phyloP scores from a whole-genome alignment of 2,113 vertebrate species.

The Pteropus alecto region DNA sequence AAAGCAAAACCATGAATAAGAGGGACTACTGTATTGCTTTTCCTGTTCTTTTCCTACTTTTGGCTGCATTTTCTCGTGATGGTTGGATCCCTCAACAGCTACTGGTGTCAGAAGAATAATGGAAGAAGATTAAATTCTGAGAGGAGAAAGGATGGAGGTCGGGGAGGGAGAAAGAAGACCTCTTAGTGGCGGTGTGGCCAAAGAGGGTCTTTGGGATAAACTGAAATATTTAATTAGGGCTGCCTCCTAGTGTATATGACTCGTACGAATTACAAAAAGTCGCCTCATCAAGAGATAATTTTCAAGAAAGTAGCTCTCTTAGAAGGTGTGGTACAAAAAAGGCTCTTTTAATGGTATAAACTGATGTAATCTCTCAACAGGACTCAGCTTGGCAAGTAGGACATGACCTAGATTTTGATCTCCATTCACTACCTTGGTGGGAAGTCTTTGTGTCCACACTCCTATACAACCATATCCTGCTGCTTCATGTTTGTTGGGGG shows the following conservation, averaged over 20 bases:
- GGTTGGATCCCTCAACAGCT: not conserved
- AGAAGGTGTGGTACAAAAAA: not conserved
- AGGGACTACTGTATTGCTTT: not conserved
- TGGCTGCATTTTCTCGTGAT: not conserved
- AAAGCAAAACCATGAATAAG: not conserved
- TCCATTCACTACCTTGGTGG: not conserved
- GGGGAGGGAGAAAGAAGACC: not conserved
- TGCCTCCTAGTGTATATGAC: not conserved
- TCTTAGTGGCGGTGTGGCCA: not conserved
- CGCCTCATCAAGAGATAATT: not conserved
- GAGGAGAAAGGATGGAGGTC: not conserved
- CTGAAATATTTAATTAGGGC: not conserved
- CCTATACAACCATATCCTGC: not conserved
- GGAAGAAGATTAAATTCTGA: not conserved
- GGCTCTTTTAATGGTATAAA: not conserved
- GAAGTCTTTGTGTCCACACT: not conserved
- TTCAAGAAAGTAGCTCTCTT: not conserved
- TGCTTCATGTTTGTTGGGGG: not conserved
- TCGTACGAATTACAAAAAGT: not conserved
- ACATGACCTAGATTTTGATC: not conserved
- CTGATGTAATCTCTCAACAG: not conserved
- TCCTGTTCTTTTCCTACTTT: not conserved
- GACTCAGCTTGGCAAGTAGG: not conserved
- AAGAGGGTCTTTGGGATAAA: not conserved
- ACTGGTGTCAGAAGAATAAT: not conserved